These are phyloP conservation scores for Sitodiplosis mosellana DNA, from an alignment of 1,140 invertebrate genomes.

Conservation along the genomic window DNA sequence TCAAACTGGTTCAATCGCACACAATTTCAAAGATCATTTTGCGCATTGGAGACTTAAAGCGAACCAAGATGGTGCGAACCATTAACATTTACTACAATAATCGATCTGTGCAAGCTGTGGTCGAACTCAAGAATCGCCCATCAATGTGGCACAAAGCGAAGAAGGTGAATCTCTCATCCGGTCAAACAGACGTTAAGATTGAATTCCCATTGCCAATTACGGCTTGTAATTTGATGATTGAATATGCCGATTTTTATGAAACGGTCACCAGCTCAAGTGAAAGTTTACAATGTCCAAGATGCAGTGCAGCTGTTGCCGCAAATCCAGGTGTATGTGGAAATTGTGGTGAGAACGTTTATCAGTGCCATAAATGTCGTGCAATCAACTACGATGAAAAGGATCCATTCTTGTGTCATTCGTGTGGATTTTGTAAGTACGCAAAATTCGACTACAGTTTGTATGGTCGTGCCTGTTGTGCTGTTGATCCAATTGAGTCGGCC, in stretches of 20 bases:
- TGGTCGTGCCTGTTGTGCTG: slow-evolving; percentile 79
- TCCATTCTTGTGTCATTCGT: slow-evolving; percentile 95
- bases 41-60: slow-evolving; percentile 84
- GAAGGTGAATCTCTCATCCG: slow-evolving; percentile 68
- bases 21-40: slow-evolving; percentile 88
- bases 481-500: slow-evolving; percentile 92
- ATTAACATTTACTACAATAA: slow-evolving; percentile 97
- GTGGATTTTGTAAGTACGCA: slow-evolving; percentile 99
- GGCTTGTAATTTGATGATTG: slow-evolving; percentile 97
- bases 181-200: slow-evolving; percentile 85
- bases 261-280: slow-evolving; percentile 64
- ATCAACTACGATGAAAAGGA: slow-evolving; percentile 99
- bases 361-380: slow-evolving; percentile 92
- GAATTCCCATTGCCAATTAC: slow-evolving; percentile 92
- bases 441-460: slow-evolving; percentile 92
- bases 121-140: slow-evolving; percentile 77
- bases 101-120: slow-evolving; percentile 83
- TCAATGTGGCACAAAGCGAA: slow-evolving; percentile 94
- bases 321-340: slow-evolving; percentile 95
- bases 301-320: slow-evolving; percentile 86
- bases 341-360: slow-evolving; percentile 97
- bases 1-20: slow-evolving; percentile 86
- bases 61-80: slow-evolving; percentile 91
- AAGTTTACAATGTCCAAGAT: slow-evolving; percentile 88
- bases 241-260: slow-evolving; percentile 96